phyloP scores from a whole-genome alignment of 1,140 invertebrate species.

The Scaptomyza pallida region DNA sequence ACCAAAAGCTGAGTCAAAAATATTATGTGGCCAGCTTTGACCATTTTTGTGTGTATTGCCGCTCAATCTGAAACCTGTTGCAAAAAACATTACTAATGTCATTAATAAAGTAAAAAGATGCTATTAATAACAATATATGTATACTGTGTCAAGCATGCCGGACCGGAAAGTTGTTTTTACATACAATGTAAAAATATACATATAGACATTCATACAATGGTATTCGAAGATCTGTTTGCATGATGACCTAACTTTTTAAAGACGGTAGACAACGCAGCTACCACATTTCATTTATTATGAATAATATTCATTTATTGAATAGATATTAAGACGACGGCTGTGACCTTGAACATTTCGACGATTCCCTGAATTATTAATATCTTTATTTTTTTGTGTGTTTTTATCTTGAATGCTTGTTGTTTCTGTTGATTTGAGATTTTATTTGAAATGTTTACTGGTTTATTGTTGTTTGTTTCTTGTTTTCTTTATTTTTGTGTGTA shows the following conservation, averaged over 20 bases:
- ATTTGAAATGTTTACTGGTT: conserved; percentile 39
- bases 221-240: conserved; percentile 5
- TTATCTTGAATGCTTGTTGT: conserved; percentile 21
- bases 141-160: conserved; percentile 3
- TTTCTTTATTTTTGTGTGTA: neutral
- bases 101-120: conserved; percentile 18
- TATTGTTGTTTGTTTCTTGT: conserved; percentile 5
- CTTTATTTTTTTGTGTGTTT: conserved; percentile 23
- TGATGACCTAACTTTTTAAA: conserved; percentile 15
- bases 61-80: conserved; percentile 51
- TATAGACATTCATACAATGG: neutral
- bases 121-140: conserved; percentile 16
- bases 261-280: conserved; percentile 1
- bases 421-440: neutral
- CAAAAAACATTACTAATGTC: conserved; percentile 26
- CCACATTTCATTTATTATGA: conserved; percentile 27
- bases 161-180: neutral
- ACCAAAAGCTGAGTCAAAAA: conserved; percentile 71
- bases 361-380: conserved; percentile 56
- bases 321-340: conserved; percentile 18
- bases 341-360: conserved; percentile 46
- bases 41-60: conserved; percentile 51
- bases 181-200: neutral
- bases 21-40: conserved; percentile 68
- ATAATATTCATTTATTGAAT: conserved; percentile 34